A percentile compares a stretch with the other conserved stretches of the same genome.
Evolutionary conservation across 2,113 vertebrate species (phyloP).

Genomic region (Thalassoma bifasciatum): DNA sequence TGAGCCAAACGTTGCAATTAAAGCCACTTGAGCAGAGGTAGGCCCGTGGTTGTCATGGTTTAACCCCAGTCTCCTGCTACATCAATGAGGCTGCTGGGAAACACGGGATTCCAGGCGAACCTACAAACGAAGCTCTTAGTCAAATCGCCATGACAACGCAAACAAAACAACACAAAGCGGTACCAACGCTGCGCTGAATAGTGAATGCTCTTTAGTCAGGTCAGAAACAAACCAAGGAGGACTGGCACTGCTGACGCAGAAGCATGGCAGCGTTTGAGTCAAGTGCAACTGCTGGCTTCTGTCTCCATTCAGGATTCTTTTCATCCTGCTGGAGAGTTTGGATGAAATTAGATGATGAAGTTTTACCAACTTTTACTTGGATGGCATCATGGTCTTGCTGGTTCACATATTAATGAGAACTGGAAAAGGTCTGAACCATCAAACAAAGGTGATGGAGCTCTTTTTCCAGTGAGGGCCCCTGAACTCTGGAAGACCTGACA

Average conservation of each 20-base stretch:
- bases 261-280: conserved; percentile 5
- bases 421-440: neutral
- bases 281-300: conserved; percentile 28
- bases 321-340: neutral
- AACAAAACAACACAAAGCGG: conserved; percentile 78
- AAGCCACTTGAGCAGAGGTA: conserved; percentile 52
- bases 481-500: neutral
- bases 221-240: conserved; percentile 50
- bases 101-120: conserved; percentile 55
- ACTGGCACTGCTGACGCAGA: conserved; percentile 30
- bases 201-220: conserved; percentile 58
- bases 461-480: neutral
- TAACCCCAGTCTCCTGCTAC: conserved; percentile 53
- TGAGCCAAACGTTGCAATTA: conserved; percentile 66
- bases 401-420: neutral
- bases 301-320: conserved; percentile 25
- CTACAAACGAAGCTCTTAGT: conserved; percentile 51
- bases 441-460: neutral
- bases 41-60: conserved; percentile 66
- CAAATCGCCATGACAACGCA: conserved; percentile 74
- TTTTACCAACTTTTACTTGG: neutral
- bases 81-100: conserved; percentile 60
- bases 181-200: conserved; percentile 49
- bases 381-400: neutral
- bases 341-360: neutral